These are phyloP conservation scores for Platichthys stellatus DNA, from an alignment of 2,113 vertebrate genomes.

Conservation along the genomic window DNA sequence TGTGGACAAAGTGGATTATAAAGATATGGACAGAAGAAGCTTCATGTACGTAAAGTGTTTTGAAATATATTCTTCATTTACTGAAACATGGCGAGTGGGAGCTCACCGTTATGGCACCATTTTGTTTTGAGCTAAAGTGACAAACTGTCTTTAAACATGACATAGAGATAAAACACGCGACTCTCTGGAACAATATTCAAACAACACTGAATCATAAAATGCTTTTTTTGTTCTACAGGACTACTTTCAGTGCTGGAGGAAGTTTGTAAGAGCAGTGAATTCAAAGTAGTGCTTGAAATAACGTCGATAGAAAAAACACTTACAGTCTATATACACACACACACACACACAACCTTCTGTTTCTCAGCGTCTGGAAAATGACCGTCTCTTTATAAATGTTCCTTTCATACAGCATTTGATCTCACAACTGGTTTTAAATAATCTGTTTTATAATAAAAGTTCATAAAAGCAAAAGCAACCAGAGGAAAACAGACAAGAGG, in stretches of 20 bases:
- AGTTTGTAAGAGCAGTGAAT: conserved; percentile 59
- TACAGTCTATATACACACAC: conserved; percentile 8
- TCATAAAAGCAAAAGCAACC: background rate
- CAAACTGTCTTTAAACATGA: conserved; percentile 45
- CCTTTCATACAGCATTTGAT: conserved; percentile 47
- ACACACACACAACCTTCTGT: conserved; percentile 34
- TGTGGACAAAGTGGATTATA: conserved; percentile 37
- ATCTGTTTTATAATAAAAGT: conserved; percentile 57
- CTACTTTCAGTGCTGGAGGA: conserved; percentile 64
- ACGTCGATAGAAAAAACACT: conserved; percentile 51
- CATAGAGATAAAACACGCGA: conserved; percentile 48
- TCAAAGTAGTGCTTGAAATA: conserved; percentile 66
- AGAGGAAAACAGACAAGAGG: conserved; percentile 25
- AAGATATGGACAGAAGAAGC: background rate
- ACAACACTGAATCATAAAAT: conserved; percentile 60
- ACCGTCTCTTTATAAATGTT: conserved; percentile 35
- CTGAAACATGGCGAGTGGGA: conserved; percentile 3
- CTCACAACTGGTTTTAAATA: conserved; percentile 46
- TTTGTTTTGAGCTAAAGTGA: conserved; percentile 58
- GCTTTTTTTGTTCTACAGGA: conserved; percentile 40
- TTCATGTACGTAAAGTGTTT: background rate
- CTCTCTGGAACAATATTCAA: conserved; percentile 42
- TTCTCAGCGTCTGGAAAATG: conserved; percentile 34
- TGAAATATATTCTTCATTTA: conserved; percentile 10
- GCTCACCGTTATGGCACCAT: conserved; percentile 64